These are phyloP conservation scores for Spodoptera litura DNA, from an alignment of 1,140 invertebrate species.

Conservation along the genomic window DNA sequence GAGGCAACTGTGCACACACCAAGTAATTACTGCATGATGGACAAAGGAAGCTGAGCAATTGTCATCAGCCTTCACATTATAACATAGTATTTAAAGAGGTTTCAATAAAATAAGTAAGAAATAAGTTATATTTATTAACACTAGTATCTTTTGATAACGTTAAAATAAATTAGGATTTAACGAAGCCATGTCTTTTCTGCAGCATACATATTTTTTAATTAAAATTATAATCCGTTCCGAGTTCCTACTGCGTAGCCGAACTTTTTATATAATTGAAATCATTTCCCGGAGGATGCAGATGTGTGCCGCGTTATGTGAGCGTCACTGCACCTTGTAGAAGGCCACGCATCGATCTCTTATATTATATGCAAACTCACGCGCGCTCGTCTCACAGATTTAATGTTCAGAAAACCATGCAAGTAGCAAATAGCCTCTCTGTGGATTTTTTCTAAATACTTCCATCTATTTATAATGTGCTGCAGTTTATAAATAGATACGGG, in stretches of 20 bases:
- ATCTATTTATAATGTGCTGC: constrained; percentile 12
- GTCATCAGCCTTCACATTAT: constrained; percentile 3
- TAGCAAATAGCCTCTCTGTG: background rate
- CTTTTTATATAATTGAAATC: constrained; percentile 16
- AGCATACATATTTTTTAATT: background rate
- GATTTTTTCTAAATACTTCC: constrained; percentile 9
- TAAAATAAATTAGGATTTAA: too few species aligned
- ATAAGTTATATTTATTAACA: too few species aligned
- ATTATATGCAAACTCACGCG: constrained; percentile 20
- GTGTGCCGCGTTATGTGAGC: constrained; percentile 27
- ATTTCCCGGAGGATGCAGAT: constrained; percentile 17
- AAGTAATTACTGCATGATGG: constrained; percentile 17
- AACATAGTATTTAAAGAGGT: too few species aligned
- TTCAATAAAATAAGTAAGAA: too few species aligned
- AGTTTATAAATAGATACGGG: background rate
- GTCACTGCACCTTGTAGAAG: background rate
- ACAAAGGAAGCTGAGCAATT: constrained; percentile 21
- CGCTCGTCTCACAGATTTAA: background rate
- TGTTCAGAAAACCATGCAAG: constrained; percentile 5
- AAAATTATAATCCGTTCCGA: background rate
- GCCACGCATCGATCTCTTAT: background rate
- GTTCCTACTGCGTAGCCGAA: background rate
- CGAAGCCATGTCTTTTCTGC: background rate
- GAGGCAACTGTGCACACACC: constrained; percentile 9
- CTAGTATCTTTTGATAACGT: too few species aligned